A percentile compares a stretch with the other conserved stretches of the same genome.
These are phyloP conservation scores for Temnothorax unifasciatus DNA, from an alignment of 2,888 invertebrate species.

Conservation along the genomic window DNA sequence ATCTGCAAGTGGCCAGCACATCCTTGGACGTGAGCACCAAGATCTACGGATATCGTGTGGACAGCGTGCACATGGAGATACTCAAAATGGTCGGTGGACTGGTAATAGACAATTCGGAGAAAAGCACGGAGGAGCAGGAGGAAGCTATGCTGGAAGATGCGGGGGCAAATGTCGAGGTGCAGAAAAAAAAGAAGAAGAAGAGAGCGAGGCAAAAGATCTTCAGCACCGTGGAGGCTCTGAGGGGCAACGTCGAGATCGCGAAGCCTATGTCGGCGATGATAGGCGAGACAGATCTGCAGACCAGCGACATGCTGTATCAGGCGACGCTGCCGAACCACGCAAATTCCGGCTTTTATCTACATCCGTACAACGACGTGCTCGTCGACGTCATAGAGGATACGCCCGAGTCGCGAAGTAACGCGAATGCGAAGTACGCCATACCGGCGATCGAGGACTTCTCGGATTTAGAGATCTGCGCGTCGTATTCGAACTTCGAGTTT, in stretches of 20 bases:
- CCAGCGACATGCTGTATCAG: conserved; percentile 79
- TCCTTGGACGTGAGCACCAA: conserved; percentile 96
- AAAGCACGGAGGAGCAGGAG: conserved; percentile 61
- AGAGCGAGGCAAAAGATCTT: conserved; percentile 70
- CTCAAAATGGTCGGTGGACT: conserved; percentile 92
- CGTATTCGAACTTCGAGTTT: conserved; percentile 89
- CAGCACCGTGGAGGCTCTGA: conserved; percentile 71
- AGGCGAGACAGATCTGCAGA: conserved; percentile 78
- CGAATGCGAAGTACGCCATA: conserved; percentile 23
- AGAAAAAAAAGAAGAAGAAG: conserved; percentile 68
- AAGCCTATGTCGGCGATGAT: conserved; percentile 72
- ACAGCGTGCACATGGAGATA: conserved; percentile 93
- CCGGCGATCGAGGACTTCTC: conserved; percentile 78
- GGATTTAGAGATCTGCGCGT: conserved; percentile 87
- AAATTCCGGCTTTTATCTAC: conserved; percentile 69
- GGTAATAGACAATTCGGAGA: conserved; percentile 79
- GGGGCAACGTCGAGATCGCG: conserved; percentile 66
- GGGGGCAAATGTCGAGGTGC: conserved; percentile 64
- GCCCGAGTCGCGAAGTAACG: neutral
- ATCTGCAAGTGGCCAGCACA: conserved; percentile 93
- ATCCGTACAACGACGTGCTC: conserved; percentile 76
- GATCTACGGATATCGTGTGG: conserved; percentile 95
- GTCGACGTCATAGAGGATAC: conserved; percentile 70
- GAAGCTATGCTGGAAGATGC: conserved; percentile 52
- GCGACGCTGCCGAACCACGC: conserved; percentile 77